Conservation (phyloP, 2,888 invertebrate genomes). For the Pandemis cinnamomeana region DNA sequence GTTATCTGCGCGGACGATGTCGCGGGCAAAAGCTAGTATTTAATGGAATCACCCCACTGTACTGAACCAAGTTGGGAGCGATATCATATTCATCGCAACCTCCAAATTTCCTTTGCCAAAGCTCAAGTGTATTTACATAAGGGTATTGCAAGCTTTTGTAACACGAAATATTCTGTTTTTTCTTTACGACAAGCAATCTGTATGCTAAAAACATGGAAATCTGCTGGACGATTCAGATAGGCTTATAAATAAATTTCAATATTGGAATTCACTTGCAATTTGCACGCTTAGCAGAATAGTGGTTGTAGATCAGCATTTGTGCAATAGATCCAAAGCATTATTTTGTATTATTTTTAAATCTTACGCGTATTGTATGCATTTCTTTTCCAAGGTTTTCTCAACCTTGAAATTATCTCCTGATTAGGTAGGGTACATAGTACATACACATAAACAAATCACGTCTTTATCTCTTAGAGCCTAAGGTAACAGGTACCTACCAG, state of each 20-base stretch:
- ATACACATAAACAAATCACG: too few species aligned
- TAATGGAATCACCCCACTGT: background rate
- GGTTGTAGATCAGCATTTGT: background rate
- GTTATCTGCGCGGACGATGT: too few species aligned
- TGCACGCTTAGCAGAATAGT: background rate
- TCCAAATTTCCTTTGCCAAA: background rate
- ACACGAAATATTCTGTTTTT: slow-evolving; percentile 5
- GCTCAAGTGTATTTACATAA: background rate
- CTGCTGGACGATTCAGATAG: background rate
- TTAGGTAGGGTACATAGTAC: too few species aligned
- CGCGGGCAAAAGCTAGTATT: too few species aligned
- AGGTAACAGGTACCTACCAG: too few species aligned
- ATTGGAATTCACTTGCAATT: background rate
- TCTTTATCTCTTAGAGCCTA: too few species aligned
- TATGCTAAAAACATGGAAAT: slow-evolving; percentile 20
- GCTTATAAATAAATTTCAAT: background rate
- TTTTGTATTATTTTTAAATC: too few species aligned
- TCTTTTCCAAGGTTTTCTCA: too few species aligned
- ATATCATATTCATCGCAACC: background rate
- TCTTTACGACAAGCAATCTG: slow-evolving; percentile 3
- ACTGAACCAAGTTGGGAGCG: background rate
- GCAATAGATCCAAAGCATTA: too few species aligned
- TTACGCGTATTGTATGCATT: too few species aligned
- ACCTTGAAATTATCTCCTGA: too few species aligned
- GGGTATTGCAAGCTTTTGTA: background rate